Evolutionary conservation across 2,797 vertebrate species (phyloP).

Genomic region (Linurgus olivaceus): DNA sequence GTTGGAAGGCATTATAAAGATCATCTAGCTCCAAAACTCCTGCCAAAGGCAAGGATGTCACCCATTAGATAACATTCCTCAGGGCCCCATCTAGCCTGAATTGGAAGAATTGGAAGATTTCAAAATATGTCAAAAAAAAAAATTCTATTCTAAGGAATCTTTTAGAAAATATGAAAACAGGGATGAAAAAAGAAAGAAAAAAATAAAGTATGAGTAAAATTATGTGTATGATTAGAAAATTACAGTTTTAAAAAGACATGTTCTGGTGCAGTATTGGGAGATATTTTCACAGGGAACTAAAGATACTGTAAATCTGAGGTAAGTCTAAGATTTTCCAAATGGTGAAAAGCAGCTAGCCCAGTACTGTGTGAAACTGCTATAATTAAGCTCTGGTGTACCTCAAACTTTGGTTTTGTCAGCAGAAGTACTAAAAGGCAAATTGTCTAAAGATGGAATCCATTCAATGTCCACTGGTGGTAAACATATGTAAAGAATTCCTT

Average conservation of each 20-base stretch:
- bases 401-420: not conserved
- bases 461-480: not conserved
- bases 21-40: not conserved
- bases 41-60: not conserved
- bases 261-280: not conserved
- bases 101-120: not conserved
- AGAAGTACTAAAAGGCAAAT: not conserved
- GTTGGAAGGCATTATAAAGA: not conserved
- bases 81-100: not conserved
- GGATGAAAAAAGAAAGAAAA: not conserved
- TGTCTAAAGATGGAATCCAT: not conserved
- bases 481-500: not conserved
- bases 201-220: not conserved
- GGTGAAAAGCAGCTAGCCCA: not conserved
- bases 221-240: fast-evolving
- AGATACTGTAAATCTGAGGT: not conserved
- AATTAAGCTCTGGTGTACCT: not conserved
- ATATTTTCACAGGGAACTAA: not conserved
- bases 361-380: not conserved
- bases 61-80: not conserved
- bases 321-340: not conserved
- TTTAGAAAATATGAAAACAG: not conserved
- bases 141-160: not conserved
- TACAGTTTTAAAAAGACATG: not conserved
- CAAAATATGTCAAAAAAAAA: not conserved